phyloP scores from a whole-genome alignment of 92 coral and sea anemone genomes.

The Pocillopora meandrina region DNA sequence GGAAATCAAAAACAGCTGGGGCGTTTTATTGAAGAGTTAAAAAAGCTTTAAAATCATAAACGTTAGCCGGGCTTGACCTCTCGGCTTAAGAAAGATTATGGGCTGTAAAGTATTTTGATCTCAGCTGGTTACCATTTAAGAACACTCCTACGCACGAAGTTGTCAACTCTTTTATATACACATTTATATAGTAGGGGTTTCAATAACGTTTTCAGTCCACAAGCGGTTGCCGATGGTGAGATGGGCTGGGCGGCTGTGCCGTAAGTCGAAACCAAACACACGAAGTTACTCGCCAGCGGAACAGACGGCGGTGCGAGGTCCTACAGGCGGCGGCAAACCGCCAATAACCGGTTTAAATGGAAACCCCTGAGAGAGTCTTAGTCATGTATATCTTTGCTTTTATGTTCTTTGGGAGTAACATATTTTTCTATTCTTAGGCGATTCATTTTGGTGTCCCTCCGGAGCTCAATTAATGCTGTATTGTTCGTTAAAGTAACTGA shows the following conservation, averaged over 20 bases:
- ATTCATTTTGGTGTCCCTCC: background rate
- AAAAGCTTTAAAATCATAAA: conserved; percentile 5
- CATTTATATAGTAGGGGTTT: background rate
- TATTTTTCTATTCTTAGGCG: background rate
- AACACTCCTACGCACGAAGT: background rate
- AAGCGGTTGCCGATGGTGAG: too few relatives aligned
- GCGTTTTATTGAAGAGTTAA: background rate
- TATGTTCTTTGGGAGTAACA: background rate
- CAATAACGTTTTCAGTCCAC: too few relatives aligned
- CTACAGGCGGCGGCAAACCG: too few relatives aligned
- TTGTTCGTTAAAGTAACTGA: conserved; percentile 15
- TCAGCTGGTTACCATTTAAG: background rate
- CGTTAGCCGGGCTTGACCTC: background rate
- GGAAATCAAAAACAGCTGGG: background rate
- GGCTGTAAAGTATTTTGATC: background rate
- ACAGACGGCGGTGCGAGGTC: too few relatives aligned
- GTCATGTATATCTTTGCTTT: background rate
- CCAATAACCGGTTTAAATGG: too few relatives aligned
- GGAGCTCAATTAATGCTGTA: background rate
- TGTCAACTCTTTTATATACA: background rate
- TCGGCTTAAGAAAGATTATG: conserved; percentile 3
- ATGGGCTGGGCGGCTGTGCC: too few relatives aligned
- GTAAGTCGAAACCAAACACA: too few relatives aligned
- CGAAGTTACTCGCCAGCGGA: too few relatives aligned
- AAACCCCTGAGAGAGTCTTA: background rate